A percentile compares a stretch with the other conserved stretches of the same genome.
phyloP scores from a whole-genome alignment of 2,113 vertebrate genomes.

The Eulacestoma nigropectus region DNA sequence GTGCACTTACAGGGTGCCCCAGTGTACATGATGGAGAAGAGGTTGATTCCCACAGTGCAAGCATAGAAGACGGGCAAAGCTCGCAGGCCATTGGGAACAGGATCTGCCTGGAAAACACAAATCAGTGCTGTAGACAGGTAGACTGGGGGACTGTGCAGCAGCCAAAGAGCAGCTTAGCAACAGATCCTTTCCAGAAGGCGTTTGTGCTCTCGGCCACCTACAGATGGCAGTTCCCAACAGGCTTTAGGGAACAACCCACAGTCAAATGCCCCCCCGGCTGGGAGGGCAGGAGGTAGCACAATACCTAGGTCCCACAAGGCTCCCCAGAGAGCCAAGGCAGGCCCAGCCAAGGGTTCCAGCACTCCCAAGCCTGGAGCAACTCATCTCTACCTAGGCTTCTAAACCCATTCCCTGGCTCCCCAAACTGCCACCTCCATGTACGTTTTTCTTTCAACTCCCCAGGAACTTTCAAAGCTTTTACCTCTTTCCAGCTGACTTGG shows the following conservation, averaged over 20 bases:
- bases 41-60: slow-evolving; percentile 88
- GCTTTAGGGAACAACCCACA: background rate
- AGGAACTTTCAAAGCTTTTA: background rate
- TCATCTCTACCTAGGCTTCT: background rate
- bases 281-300: background rate
- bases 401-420: background rate
- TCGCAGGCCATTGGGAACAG: slow-evolving; percentile 88
- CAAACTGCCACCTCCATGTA: background rate
- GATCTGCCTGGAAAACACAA: slow-evolving; percentile 77
- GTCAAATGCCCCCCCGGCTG: accelerated
- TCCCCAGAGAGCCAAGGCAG: background rate
- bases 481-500: background rate
- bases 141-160: background rate
- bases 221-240: background rate
- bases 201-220: background rate
- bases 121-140: accelerated
- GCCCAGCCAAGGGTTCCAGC: accelerated
- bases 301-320: accelerated
- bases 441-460: background rate
- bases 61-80: slow-evolving; percentile 92
- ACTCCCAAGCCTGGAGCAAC: background rate
- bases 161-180: background rate
- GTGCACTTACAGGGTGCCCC: slow-evolving; percentile 88
- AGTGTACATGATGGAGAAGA: slow-evolving; percentile 94
- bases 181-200: background rate